Percentiles rank a stretch among this genome's conserved stretches.
These are phyloP conservation scores for Cuniculus paca DNA, from an alignment of 2,797 vertebrate genomes.

Conservation along the genomic window DNA sequence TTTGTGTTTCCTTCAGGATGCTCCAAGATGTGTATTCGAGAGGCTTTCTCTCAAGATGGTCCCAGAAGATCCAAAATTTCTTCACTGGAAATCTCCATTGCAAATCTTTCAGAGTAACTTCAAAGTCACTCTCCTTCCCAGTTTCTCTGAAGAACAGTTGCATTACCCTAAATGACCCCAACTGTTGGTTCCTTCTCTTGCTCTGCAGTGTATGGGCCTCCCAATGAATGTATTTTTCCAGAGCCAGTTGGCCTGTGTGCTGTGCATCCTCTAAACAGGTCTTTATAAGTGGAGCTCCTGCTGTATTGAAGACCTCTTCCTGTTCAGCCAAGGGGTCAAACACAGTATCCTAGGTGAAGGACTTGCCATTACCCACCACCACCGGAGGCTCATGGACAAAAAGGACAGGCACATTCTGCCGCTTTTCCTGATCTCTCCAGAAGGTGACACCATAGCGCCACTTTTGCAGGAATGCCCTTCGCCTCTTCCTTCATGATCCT, in stretches of 20 bases:
- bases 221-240: constrained; percentile 97
- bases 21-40: constrained; percentile 93
- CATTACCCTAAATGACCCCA: constrained; percentile 95
- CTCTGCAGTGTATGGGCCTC: constrained; percentile 94
- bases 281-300: constrained; percentile 92
- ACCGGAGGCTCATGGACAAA: constrained; percentile 93
- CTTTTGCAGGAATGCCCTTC: constrained; percentile 93
- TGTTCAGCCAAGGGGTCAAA: constrained; percentile 95
- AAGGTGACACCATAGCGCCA: constrained; percentile 95
- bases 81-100: constrained; percentile 97
- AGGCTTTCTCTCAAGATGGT: constrained; percentile 90
- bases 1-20: constrained; percentile 97
- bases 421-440: constrained; percentile 94
- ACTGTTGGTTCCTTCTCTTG: constrained; percentile 93
- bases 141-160: constrained; percentile 92
- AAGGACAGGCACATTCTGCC: constrained; percentile 95
- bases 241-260: constrained; percentile 98
- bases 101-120: constrained; percentile 89
- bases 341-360: constrained; percentile 96
- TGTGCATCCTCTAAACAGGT: constrained; percentile 96
- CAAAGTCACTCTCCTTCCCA: constrained; percentile 89
- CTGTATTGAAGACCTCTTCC: constrained; percentile 94
- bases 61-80: constrained; percentile 96
- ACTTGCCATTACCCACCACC: constrained; percentile 94
- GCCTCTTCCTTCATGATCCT: constrained; percentile 92